Conservation (phyloP, 2,888 invertebrate genomes). For the Oscheius sp. region DNA sequence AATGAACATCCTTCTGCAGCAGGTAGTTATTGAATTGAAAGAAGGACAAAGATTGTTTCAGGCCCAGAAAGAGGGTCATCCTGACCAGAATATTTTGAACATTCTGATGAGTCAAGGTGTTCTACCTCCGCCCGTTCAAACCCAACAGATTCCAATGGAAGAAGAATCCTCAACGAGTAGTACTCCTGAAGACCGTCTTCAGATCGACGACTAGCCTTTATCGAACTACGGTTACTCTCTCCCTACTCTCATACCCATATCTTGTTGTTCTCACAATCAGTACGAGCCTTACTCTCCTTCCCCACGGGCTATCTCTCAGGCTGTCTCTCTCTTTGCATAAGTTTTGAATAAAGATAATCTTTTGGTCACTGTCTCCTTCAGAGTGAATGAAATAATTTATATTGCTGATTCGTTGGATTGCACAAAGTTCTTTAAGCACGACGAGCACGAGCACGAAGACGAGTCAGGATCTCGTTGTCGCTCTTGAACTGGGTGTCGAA, state of each 20-base stretch:
- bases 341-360: background rate
- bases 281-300: conserved; percentile 17
- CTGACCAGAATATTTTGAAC: conserved; percentile 13
- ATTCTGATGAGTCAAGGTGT: conserved; percentile 8
- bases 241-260: background rate
- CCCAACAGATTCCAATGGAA: conserved; percentile 12
- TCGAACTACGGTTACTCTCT: background rate
- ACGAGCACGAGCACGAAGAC: conserved; percentile 57
- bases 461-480: conserved; percentile 69
- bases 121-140: conserved; percentile 1
- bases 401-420: conserved; percentile 2
- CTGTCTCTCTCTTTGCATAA: conserved; percentile 15
- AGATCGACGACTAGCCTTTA: conserved; percentile 28
- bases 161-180: conserved; percentile 22
- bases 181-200: conserved; percentile 24
- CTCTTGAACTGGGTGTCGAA: conserved; percentile 69
- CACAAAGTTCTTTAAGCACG: conserved; percentile 36
- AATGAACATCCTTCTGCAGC: conserved; percentile 11
- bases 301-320: conserved; percentile 29
- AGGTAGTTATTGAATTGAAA: background rate
- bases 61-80: conserved; percentile 3
- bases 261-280: background rate
- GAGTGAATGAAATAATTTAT: conserved; percentile 20
- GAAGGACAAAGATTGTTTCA: background rate
- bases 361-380: too few species aligned